phyloP scores from a whole-genome alignment of 2,113 vertebrate species.

The Gnathonemus echidnorhynchus region DNA sequence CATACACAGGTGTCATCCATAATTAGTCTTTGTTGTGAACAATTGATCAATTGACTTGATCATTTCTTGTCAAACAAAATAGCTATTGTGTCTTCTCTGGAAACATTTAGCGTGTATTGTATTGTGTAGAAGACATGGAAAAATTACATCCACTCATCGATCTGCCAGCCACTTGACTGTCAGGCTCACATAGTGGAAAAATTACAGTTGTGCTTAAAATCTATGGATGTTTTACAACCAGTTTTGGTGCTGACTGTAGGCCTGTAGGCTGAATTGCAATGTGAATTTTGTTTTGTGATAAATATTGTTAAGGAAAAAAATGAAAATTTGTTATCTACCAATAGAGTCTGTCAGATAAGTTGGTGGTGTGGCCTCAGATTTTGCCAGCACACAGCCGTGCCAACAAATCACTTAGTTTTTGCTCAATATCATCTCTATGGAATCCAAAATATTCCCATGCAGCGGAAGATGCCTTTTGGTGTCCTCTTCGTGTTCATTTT shows the following conservation, averaged over 20 bases:
- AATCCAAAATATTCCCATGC: not conserved
- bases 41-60: not conserved
- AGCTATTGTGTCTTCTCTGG: not conserved
- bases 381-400: not conserved
- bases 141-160: not conserved
- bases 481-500: too few relatives aligned
- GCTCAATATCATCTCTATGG: not conserved
- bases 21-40: not conserved
- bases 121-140: not conserved
- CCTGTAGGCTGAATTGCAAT: not conserved
- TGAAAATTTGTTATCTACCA: not conserved
- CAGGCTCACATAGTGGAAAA: not conserved
- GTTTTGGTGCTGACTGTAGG: not conserved
- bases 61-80: not conserved
- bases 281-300: not conserved
- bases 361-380: not conserved
- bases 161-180: not conserved
- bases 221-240: not conserved
- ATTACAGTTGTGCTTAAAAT: not conserved
- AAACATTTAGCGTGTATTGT: not conserved
- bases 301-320: not conserved
- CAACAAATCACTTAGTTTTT: not conserved
- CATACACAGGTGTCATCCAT: not conserved
- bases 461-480: not conserved
- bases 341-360: not conserved